Conservation (phyloP, 2,888 invertebrate genomes). For the Hydrotaea cyrtoneurina region DNA sequence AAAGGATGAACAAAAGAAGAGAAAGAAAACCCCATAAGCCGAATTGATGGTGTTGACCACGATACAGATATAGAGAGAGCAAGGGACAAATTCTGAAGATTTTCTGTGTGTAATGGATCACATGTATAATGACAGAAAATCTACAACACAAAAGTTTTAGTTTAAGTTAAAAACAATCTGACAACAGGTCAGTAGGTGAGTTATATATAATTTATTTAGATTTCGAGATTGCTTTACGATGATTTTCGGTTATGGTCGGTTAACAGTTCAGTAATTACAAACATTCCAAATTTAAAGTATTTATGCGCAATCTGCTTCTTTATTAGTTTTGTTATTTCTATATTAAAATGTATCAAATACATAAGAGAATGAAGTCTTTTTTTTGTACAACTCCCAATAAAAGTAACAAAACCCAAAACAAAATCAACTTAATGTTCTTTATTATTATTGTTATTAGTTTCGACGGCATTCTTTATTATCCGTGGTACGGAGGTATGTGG, state of each 20-base stretch:
- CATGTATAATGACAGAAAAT: background rate
- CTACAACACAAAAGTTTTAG: background rate
- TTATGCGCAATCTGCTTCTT: slow-evolving; percentile 32
- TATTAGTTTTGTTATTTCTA: slow-evolving; percentile 38
- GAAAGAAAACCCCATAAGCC: background rate
- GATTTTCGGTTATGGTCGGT: slow-evolving; percentile 48
- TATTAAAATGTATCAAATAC: slow-evolving; percentile 52
- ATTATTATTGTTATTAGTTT: too few relatives aligned
- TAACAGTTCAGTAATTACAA: background rate
- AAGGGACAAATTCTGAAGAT: background rate
- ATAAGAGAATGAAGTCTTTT: slow-evolving; percentile 40
- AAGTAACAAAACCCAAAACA: slow-evolving; percentile 40
- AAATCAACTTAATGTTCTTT: background rate
- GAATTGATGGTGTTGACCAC: background rate
- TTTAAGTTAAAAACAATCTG: slow-evolving; percentile 8
- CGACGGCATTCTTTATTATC: too few relatives aligned
- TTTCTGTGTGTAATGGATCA: background rate
- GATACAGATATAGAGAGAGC: background rate
- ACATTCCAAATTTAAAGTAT: slow-evolving; percentile 61
- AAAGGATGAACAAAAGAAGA: background rate
- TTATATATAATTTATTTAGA: slow-evolving; percentile 18
- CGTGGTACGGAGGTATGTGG: too few relatives aligned
- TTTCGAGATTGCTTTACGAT: background rate
- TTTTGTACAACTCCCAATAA: slow-evolving; percentile 61
- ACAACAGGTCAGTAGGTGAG: slow-evolving; percentile 2